Evolutionary conservation across 1,140 invertebrate genomes (phyloP).

Genomic region (Gryon sp.): DNA sequence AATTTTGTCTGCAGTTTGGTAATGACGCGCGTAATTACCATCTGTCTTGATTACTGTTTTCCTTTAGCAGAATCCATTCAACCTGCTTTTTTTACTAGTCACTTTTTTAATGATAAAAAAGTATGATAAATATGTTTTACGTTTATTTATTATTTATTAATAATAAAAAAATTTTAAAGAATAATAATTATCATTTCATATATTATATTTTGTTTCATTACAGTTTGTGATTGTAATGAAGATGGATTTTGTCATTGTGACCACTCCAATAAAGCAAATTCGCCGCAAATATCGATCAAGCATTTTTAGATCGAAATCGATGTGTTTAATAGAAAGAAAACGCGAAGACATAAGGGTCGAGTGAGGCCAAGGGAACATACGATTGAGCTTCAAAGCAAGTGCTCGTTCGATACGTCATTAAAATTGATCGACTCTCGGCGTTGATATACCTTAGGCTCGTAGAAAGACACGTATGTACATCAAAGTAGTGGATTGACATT

Average conservation of each 20-base stretch:
- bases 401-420: constrained; percentile 57
- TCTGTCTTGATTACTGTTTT: constrained; percentile 44
- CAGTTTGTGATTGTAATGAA: no score
- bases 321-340: constrained; percentile 17
- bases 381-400: constrained; percentile 18
- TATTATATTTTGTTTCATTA: no score
- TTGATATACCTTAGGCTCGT: constrained; percentile 35
- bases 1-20: constrained; percentile 31
- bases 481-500: constrained; percentile 70
- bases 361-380: constrained; percentile 46
- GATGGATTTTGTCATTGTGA: no score
- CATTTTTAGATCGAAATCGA: constrained; percentile 30
- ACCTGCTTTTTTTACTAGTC: constrained; percentile 3
- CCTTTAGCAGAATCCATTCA: constrained; percentile 1
- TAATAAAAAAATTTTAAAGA: no score
- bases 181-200: no score
- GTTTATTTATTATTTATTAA: no score
- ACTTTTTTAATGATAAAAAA: constrained; percentile 25
- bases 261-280: constrained; percentile 45
- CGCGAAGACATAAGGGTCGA: constrained; percentile 26
- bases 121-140: background rate
- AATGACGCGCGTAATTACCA: constrained; percentile 48
- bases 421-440: constrained; percentile 58
- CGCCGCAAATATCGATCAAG: constrained; percentile 42
- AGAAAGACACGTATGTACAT: constrained; percentile 49